These are phyloP conservation scores for Heteronetta atricapilla DNA, from an alignment of 2,113 vertebrate genomes.

Conservation along the genomic window DNA sequence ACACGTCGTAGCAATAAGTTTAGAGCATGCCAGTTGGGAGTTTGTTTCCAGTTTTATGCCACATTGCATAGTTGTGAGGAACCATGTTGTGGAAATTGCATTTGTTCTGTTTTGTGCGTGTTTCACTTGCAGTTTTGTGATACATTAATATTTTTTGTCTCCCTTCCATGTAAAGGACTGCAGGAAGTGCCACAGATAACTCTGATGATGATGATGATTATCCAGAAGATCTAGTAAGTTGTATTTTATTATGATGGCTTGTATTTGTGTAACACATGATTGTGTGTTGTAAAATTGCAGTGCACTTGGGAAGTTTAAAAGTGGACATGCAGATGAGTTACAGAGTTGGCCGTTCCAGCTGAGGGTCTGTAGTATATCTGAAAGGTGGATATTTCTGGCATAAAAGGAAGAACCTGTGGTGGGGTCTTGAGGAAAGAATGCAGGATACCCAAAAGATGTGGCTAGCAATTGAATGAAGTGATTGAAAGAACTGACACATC, in stretches of 20 bases:
- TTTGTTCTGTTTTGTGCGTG: not conserved
- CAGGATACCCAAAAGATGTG: not conserved
- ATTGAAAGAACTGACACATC: not conserved
- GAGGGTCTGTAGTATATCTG: not conserved
- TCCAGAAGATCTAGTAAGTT: constrained; percentile 80
- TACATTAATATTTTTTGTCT: not conserved
- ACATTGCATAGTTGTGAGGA: not conserved
- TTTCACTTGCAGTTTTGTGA: not conserved
- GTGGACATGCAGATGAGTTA: not conserved
- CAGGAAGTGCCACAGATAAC: constrained; percentile 76
- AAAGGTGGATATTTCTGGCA: not conserved
- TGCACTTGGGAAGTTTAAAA: not conserved
- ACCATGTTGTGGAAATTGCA: not conserved
- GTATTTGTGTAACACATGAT: not conserved
- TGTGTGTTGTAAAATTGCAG: not conserved
- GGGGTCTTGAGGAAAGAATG: not conserved
- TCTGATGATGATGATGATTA: constrained; percentile 83
- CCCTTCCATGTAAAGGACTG: constrained; percentile 63
- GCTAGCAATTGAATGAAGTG: not conserved
- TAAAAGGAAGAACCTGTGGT: not conserved
- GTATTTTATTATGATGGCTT: not conserved
- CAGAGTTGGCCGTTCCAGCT: not conserved
- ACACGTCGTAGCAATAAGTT: not conserved
- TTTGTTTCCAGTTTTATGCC: not conserved
- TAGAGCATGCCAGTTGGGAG: not conserved